Conservation (phyloP, 2,113 vertebrate genomes). For the Lepidothrix coronata region DNA sequence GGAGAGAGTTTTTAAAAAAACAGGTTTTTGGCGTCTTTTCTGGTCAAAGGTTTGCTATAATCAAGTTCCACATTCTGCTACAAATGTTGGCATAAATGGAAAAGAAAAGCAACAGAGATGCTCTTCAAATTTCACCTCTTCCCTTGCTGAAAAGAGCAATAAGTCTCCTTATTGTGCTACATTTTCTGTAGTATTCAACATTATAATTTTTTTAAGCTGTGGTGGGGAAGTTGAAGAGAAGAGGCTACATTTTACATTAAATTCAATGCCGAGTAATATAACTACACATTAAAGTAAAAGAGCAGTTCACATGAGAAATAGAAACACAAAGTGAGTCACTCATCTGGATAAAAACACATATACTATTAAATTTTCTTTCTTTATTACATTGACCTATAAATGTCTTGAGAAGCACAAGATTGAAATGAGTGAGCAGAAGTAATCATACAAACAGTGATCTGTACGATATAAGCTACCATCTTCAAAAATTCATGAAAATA, state of each 20-base stretch:
- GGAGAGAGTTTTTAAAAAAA: neutral
- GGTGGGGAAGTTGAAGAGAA: slow-evolving; percentile 11
- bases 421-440: slow-evolving; percentile 60
- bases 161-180: slow-evolving; percentile 1
- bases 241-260: slow-evolving; percentile 52
- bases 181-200: slow-evolving; percentile 18
- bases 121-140: slow-evolving; percentile 1
- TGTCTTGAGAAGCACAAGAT: slow-evolving; percentile 32
- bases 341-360: slow-evolving; percentile 65
- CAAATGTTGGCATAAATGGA: neutral
- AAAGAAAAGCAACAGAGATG: neutral
- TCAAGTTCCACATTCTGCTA: neutral
- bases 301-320: slow-evolving; percentile 53
- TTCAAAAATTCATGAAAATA: slow-evolving; percentile 60
- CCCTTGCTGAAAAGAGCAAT: neutral
- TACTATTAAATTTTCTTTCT: slow-evolving; percentile 68
- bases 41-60: neutral
- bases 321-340: slow-evolving; percentile 59
- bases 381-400: slow-evolving; percentile 59
- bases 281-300: slow-evolving; percentile 59
- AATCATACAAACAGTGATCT: slow-evolving; percentile 30
- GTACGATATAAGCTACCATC: neutral
- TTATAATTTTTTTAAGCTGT: slow-evolving; percentile 53
- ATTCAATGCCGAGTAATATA: slow-evolving; percentile 48
- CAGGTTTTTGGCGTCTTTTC: neutral